Evolutionary conservation across 2,888 invertebrate genomes (phyloP).

Genomic region (Cerastis rubricosa): DNA sequence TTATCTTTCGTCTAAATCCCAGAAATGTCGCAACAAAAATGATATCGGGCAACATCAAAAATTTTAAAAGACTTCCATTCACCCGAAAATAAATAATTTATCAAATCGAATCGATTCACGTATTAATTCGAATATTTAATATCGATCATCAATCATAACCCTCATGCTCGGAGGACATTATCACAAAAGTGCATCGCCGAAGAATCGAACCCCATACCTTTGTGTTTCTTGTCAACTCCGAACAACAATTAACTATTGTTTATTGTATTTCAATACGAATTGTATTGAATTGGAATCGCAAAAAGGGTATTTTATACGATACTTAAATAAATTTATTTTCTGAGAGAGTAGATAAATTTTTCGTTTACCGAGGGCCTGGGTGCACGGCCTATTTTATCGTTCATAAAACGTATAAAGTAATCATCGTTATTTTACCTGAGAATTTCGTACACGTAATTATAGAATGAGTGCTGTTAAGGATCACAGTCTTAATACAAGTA

Average conservation of each 20-base stretch:
- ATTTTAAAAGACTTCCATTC: conserved; percentile 75
- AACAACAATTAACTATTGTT: conserved; percentile 82
- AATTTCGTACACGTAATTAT: conserved; percentile 34
- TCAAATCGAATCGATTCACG: conserved; percentile 81
- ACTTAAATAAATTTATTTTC: conserved; percentile 74
- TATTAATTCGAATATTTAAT: conserved; percentile 85
- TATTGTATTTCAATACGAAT: conserved; percentile 77
- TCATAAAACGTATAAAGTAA: conserved; percentile 51
- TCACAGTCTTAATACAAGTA: conserved; percentile 13
- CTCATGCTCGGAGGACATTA: conserved; percentile 80
- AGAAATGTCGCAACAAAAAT: conserved; percentile 76
- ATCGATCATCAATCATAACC: conserved; percentile 88
- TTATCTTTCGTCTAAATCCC: conserved; percentile 55
- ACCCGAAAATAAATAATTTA: conserved; percentile 85
- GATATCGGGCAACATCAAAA: conserved; percentile 73
- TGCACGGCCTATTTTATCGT: conserved; percentile 47
- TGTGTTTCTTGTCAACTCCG: conserved; percentile 74
- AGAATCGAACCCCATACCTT: conserved; percentile 69
- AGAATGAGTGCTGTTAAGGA: conserved; percentile 24
- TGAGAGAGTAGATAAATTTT: conserved; percentile 68
- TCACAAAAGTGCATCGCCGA: conserved; percentile 80
- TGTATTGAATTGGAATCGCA: conserved; percentile 75
- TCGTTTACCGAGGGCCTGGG: conserved; percentile 43
- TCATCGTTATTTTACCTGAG: conserved; percentile 48
- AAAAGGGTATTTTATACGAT: conserved; percentile 74